Percentiles rank a stretch among this genome's conserved stretches.
These are phyloP conservation scores for Bungarus multicinctus DNA, from an alignment of 2,113 vertebrate species.

Conservation along the genomic window DNA sequence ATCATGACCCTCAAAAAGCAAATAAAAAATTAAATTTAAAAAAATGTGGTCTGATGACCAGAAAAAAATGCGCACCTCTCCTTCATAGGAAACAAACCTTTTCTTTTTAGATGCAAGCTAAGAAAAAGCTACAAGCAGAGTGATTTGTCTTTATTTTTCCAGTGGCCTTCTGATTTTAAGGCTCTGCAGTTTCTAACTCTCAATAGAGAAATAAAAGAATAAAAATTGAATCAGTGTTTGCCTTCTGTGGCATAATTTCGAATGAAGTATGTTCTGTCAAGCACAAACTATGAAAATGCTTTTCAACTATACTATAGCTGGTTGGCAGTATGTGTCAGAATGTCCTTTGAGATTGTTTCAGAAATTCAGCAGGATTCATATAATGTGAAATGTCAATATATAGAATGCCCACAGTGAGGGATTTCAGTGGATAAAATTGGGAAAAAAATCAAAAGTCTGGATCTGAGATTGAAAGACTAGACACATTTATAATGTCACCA, in stretches of 20 bases:
- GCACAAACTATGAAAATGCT: not conserved
- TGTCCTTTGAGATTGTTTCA: not conserved
- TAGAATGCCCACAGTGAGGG: not conserved
- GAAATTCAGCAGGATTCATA: not conserved
- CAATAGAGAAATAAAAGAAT: not conserved
- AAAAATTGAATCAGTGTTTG: not conserved
- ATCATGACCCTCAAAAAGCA: not conserved
- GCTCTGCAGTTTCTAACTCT: fast-evolving
- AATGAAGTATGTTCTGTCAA: not conserved
- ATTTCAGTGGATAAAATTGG: not conserved
- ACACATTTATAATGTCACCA: not conserved
- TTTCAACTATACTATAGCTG: not conserved
- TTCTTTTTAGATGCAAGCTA: not conserved
- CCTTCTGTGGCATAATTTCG: not conserved
- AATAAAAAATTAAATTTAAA: not conserved
- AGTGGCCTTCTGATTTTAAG: not conserved
- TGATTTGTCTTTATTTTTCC: not conserved
- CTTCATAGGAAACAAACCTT: not conserved
- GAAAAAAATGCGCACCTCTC: not conserved
- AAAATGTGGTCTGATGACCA: not conserved
- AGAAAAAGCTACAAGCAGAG: not conserved
- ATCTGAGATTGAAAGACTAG: fast-evolving
- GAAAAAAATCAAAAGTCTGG: fast-evolving
- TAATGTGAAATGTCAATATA: not conserved
- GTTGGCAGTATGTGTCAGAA: not conserved